A percentile compares a stretch with the other conserved stretches of the same genome.
These are phyloP conservation scores for Malurus leucopterus DNA, from an alignment of 2,797 vertebrate genomes.

Conservation along the genomic window DNA sequence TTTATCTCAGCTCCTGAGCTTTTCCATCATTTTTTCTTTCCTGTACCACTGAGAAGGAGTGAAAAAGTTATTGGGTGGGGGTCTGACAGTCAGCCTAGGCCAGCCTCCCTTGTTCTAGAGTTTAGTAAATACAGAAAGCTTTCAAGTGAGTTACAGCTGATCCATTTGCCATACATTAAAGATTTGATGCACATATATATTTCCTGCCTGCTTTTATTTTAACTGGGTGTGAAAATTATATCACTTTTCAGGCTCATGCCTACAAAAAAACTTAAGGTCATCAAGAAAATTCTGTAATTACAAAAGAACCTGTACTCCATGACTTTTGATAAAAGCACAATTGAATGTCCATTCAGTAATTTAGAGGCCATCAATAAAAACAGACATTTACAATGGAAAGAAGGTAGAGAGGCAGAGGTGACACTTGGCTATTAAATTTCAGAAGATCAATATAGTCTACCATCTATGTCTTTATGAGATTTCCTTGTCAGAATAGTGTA, in stretches of 20 bases:
- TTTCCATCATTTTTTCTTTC: not conserved
- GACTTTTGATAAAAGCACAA: not conserved
- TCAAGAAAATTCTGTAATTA: not conserved
- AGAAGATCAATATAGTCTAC: not conserved
- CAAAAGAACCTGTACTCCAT: not conserved
- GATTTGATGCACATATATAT: not conserved
- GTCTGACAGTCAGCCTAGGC: not conserved
- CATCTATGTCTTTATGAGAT: not conserved
- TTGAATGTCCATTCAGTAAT: not conserved
- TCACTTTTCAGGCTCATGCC: not conserved
- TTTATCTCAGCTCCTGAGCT: not conserved
- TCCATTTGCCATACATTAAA: not conserved
- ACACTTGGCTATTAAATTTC: not conserved
- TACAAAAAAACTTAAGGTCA: not conserved
- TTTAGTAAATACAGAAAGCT: not conserved
- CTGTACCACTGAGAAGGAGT: not conserved
- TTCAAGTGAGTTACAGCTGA: not conserved
- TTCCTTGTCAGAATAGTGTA: not conserved
- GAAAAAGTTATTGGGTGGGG: not conserved
- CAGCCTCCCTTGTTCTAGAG: not conserved
- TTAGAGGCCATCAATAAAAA: not conserved
- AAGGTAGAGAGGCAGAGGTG: not conserved
- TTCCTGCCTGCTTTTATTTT: not conserved
- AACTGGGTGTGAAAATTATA: not conserved
- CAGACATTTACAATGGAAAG: not conserved